Evolutionary conservation across 2,113 vertebrate genomes (phyloP).

Genomic region (Phrynocephalus versicolor): DNA sequence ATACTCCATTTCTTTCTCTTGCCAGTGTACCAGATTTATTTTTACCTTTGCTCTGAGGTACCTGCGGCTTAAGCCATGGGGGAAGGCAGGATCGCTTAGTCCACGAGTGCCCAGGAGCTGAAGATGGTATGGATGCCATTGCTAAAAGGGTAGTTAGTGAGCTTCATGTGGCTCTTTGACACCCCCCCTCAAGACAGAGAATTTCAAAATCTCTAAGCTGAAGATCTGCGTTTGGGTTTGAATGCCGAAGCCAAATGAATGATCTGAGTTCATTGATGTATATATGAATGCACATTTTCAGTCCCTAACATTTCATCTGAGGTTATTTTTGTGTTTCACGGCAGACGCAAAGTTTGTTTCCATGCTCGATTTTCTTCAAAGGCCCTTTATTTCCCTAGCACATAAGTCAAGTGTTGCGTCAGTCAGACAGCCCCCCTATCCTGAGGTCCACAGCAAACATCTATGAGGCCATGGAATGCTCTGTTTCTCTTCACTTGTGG

Average conservation of each 20-base stretch:
- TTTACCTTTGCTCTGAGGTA: no score
- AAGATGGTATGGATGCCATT: not conserved
- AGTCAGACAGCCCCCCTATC: not conserved
- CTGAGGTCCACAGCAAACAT: not conserved
- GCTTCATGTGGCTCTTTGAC: no score
- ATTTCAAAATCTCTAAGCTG: not conserved
- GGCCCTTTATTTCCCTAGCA: not conserved
- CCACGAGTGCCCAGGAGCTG: not conserved
- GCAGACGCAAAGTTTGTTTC: not conserved
- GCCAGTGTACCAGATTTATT: no score
- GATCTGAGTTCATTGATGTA: no score
- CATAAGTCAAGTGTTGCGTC: not conserved
- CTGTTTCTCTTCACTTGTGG: slow-evolving; percentile 22
- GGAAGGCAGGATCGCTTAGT: not conserved
- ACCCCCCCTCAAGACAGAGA: not conserved
- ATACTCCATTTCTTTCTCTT: no score
- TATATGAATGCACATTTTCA: not conserved
- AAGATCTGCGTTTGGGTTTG: not conserved
- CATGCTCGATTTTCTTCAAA: not conserved
- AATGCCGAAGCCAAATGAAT: not conserved
- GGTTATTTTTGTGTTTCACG: not conserved
- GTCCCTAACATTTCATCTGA: not conserved
- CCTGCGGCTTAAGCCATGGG: not conserved
- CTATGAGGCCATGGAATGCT: not conserved
- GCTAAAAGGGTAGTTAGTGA: not conserved